A percentile compares a stretch with the other conserved stretches of the same genome.
These are phyloP conservation scores for Hyles euphorbiae DNA, from an alignment of 1,140 invertebrate genomes.

Conservation along the genomic window DNA sequence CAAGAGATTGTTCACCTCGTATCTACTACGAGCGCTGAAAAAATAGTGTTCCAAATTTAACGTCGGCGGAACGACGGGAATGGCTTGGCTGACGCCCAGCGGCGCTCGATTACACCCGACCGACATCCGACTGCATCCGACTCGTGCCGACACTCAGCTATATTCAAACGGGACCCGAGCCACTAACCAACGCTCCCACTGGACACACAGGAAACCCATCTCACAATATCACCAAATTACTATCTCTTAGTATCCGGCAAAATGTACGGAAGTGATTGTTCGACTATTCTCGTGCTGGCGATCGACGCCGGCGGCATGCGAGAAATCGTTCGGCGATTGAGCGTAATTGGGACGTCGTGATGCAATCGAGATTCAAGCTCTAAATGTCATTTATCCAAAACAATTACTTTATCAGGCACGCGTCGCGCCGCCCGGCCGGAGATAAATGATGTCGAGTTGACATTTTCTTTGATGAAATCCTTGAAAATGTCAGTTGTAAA, in stretches of 20 bases:
- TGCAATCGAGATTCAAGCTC: constrained; percentile 21
- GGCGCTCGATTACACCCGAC: constrained; percentile 37
- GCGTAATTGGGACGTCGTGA: constrained; percentile 27
- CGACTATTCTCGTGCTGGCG: constrained; percentile 15
- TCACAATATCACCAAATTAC: constrained; percentile 28
- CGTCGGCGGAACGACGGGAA: constrained; percentile 51
- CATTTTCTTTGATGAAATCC: constrained; percentile 10
- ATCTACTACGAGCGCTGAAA: constrained; percentile 53
- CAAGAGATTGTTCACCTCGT: constrained; percentile 68
- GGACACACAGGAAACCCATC: constrained; percentile 21
- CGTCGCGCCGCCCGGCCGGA: constrained; percentile 3
- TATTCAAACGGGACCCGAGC: too few species aligned
- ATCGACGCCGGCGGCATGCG: constrained; percentile 19
- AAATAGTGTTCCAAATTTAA: constrained; percentile 70
- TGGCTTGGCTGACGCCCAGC: constrained; percentile 61
- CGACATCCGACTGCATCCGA: constrained; percentile 39
- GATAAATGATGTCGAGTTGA: constrained; percentile 12
- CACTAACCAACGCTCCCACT: neutral
- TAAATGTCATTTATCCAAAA: constrained; percentile 22
- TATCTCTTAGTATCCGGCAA: constrained; percentile 23
- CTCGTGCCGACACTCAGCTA: constrained; percentile 13
- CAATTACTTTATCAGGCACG: constrained; percentile 24
- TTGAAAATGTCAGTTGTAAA: constrained; percentile 4
- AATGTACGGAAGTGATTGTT: constrained; percentile 36
- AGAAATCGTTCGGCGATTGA: constrained; percentile 16